These are phyloP conservation scores for Amblyopsis rosae DNA, from an alignment of 2,113 vertebrate genomes.

Conservation along the genomic window DNA sequence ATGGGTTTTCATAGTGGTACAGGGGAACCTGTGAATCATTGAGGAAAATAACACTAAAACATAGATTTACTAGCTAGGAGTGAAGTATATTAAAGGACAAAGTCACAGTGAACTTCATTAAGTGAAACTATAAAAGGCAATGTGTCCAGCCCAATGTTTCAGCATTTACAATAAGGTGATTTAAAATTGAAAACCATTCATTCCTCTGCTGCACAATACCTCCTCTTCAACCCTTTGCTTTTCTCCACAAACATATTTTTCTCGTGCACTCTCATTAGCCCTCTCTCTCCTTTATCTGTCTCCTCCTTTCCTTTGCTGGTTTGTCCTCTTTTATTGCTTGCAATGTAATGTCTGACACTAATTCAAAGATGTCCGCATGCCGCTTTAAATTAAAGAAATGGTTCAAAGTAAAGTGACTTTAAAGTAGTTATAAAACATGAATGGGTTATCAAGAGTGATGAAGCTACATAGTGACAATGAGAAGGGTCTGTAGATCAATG, in stretches of 20 bases:
- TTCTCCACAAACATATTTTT: conserved; percentile 53
- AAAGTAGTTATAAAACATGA: conserved; percentile 10
- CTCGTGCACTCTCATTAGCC: conserved; percentile 60
- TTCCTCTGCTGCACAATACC: conserved; percentile 68
- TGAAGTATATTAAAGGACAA: background rate
- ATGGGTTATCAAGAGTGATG: background rate
- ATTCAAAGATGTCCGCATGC: conserved; percentile 80
- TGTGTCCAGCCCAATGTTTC: background rate
- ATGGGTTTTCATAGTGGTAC: too few species aligned
- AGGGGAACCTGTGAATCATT: background rate
- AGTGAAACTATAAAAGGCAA: background rate
- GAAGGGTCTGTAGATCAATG: background rate
- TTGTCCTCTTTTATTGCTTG: conserved; percentile 74
- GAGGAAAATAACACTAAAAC: too few species aligned
- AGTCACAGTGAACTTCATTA: background rate
- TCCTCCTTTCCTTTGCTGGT: conserved; percentile 76
- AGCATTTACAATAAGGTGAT: conserved; percentile 6
- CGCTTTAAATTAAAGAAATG: conserved; percentile 68
- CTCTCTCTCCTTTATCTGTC: conserved; percentile 76
- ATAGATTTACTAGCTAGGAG: too few species aligned
- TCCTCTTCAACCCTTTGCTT: conserved; percentile 73
- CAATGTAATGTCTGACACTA: conserved; percentile 78
- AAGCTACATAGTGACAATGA: background rate
- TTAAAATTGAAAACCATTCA: conserved; percentile 58
- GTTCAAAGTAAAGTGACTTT: conserved; percentile 23